A percentile compares a stretch with the other conserved stretches of the same genome.
Conservation (phyloP, 2,113 vertebrate genomes). For the Antechinus stuartii region DNA sequence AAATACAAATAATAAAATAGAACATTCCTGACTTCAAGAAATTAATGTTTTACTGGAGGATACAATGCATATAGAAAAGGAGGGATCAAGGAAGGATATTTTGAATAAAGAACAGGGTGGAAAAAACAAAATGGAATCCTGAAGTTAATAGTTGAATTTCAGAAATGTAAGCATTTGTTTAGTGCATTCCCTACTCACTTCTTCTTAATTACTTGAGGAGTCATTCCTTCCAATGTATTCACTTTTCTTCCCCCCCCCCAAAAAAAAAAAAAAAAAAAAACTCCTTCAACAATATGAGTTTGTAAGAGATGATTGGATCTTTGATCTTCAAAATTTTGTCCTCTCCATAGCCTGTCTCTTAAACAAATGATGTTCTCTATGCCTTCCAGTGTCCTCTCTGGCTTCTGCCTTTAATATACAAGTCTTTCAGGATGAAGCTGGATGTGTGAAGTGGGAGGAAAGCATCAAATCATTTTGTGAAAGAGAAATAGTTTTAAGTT, state of each 20-base stretch:
- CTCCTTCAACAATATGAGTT: background rate
- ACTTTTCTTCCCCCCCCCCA: background rate
- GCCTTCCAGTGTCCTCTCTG: background rate
- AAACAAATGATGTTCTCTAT: background rate
- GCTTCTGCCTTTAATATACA: background rate
- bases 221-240: no score
- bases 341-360: background rate
- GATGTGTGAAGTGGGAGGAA: background rate
- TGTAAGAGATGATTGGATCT: background rate
- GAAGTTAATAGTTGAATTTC: background rate
- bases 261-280: background rate
- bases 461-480: background rate
- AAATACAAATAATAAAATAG: background rate
- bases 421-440: background rate
- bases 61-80: background rate
- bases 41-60: background rate
- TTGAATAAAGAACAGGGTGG: background rate
- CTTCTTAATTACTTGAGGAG: background rate
- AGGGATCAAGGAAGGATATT: background rate
- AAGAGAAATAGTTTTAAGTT: background rate
- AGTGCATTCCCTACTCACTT: background rate
- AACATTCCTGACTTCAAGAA: background rate
- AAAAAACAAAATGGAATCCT: slow-evolving; percentile 25
- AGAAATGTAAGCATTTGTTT: background rate
- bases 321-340: background rate